Evolutionary conservation across 2,797 vertebrate species (phyloP).

Genomic region (Gymnocypris eckloni): DNA sequence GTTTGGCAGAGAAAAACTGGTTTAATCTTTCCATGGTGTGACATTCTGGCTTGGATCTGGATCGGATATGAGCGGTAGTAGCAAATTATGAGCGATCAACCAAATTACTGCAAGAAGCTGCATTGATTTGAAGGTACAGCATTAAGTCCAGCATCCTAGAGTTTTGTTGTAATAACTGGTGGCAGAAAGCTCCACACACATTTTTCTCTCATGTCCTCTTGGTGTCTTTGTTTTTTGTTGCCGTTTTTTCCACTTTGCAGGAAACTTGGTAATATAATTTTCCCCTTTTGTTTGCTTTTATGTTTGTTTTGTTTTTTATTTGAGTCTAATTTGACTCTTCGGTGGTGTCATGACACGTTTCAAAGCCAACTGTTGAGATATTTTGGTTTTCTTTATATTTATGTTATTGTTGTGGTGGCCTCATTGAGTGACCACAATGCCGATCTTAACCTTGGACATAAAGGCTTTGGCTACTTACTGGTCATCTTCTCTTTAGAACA

Average conservation of each 20-base stretch:
- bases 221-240: constrained; percentile 7
- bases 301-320: not conserved
- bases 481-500: not conserved
- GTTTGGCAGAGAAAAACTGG: constrained; percentile 24
- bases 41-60: not conserved
- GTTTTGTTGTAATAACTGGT: not conserved
- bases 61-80: not conserved
- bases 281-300: not conserved
- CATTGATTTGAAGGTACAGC: not conserved
- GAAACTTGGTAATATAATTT: not conserved
- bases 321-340: not conserved
- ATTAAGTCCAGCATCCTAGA: not conserved
- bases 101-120: not conserved
- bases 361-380: not conserved
- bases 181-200: not conserved
- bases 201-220: not conserved
- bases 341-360: constrained; percentile 10
- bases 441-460: not conserved
- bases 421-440: not conserved
- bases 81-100: not conserved
- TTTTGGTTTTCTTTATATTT: constrained; percentile 22
- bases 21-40: constrained; percentile 36
- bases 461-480: not conserved
- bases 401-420: constrained; percentile 2
- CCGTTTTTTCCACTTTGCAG: not conserved